Conservation (phyloP, 2,797 vertebrate genomes). For the Eospalax fontanierii region DNA sequence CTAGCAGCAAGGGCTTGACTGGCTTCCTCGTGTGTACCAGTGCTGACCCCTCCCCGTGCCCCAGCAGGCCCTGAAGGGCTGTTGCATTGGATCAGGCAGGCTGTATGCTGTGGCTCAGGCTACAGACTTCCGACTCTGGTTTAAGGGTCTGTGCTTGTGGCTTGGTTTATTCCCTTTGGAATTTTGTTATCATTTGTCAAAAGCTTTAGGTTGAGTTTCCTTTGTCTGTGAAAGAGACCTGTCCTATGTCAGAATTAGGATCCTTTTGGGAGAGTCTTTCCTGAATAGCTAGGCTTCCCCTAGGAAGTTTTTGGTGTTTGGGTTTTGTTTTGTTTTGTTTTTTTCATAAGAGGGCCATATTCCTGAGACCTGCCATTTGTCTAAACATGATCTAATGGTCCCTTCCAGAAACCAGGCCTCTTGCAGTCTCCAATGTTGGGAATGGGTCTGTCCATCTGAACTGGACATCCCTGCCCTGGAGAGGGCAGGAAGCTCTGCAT, state of each 20-base stretch:
- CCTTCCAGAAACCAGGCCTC: neutral
- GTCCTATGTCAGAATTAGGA: neutral
- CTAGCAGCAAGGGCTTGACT: neutral
- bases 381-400: neutral
- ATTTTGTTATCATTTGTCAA: neutral
- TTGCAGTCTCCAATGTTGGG: neutral
- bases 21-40: neutral
- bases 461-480: neutral
- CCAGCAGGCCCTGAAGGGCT: neutral
- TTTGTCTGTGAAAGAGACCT: neutral
- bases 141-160: rapidly evolving
- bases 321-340: no score
- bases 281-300: neutral
- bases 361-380: neutral
- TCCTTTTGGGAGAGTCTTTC: neutral
- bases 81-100: neutral
- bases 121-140: neutral
- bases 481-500: neutral
- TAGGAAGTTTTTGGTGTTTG: no score
- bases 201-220: neutral
- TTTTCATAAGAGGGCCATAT: neutral
- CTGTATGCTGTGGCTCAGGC: neutral
- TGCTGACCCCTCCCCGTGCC: neutral
- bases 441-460: neutral
- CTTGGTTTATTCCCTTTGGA: neutral